Evolutionary conservation across 2,113 vertebrate genomes (phyloP).

Genomic region (Hippoglossus stenolepis): DNA sequence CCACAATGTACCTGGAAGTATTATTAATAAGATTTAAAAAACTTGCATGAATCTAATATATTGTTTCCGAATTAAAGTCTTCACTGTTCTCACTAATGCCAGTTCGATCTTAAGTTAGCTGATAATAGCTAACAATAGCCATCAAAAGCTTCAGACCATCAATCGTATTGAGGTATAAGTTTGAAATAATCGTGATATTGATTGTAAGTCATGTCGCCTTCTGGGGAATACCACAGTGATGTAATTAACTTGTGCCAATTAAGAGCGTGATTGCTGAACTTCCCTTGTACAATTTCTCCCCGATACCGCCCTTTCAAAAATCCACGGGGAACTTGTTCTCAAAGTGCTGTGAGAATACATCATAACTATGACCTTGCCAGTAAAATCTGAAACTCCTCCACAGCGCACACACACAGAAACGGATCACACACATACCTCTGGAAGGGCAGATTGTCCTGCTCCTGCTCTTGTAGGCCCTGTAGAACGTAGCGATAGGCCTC

Average conservation of each 20-base stretch:
- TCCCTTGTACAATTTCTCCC: background rate
- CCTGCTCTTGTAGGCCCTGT: slow-evolving; percentile 89
- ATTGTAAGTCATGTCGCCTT: background rate
- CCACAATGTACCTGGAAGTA: slow-evolving; percentile 87
- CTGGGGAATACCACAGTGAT: background rate
- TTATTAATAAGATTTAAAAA: background rate
- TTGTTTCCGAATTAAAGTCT: too few species aligned
- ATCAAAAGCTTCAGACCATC: too few species aligned
- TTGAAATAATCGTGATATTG: too few species aligned
- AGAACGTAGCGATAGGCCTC: slow-evolving; percentile 94
- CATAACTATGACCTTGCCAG: slow-evolving; percentile 20
- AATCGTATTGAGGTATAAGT: too few species aligned
- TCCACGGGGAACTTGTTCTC: background rate
- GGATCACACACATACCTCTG: slow-evolving; percentile 80
- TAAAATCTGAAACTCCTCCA: slow-evolving; percentile 13
- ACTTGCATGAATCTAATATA: background rate
- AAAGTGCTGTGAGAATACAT: slow-evolving; percentile 6
- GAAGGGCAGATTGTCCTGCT: slow-evolving; percentile 88
- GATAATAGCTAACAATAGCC: too few species aligned
- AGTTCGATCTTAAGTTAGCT: too few species aligned
- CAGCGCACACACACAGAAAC: background rate
- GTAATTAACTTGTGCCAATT: slow-evolving; percentile 31
- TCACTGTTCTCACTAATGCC: background rate
- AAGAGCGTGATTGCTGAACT: background rate
- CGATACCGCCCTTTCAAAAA: slow-evolving; percentile 1